Evolutionary conservation across 2,797 vertebrate species (phyloP).

Genomic region (Xenopus petersii): DNA sequence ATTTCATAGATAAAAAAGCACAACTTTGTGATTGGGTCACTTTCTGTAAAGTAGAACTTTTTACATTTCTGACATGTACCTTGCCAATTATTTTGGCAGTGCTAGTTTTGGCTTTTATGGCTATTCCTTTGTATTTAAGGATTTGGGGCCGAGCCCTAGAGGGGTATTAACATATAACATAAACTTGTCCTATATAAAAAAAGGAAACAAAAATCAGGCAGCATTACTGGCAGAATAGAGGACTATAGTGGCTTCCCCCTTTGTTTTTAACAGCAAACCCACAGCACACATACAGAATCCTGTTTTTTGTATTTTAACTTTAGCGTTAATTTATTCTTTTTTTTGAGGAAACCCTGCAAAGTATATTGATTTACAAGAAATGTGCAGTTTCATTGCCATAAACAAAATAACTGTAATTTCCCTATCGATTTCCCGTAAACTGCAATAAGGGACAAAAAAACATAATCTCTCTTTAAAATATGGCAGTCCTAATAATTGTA

Average conservation of each 20-base stretch:
- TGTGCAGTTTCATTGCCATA: slow-evolving; percentile 47
- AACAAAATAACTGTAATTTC: slow-evolving; percentile 65
- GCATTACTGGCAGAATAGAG: slow-evolving; percentile 68
- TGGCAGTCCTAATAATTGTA: slow-evolving; percentile 64
- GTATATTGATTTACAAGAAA: background rate
- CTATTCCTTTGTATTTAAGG: slow-evolving; percentile 87
- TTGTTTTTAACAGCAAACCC: background rate
- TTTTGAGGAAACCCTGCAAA: slow-evolving; percentile 43
- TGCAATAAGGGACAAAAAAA: slow-evolving; percentile 51
- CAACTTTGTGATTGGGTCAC: slow-evolving; percentile 74
- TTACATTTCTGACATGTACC: slow-evolving; percentile 71
- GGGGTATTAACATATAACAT: slow-evolving; percentile 69
- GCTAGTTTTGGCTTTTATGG: slow-evolving; percentile 77
- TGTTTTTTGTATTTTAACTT: slow-evolving; percentile 51
- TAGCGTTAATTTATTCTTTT: slow-evolving; percentile 19
- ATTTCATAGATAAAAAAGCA: slow-evolving; percentile 75
- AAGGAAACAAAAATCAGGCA: slow-evolving; percentile 64
- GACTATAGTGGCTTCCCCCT: slow-evolving; percentile 57
- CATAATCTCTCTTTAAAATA: slow-evolving; percentile 58
- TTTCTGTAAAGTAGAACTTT: slow-evolving; percentile 70
- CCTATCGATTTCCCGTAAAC: slow-evolving; percentile 62
- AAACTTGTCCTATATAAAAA: slow-evolving; percentile 63
- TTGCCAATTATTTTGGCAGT: slow-evolving; percentile 68
- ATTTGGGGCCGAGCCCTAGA: slow-evolving; percentile 87
- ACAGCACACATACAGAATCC: slow-evolving; percentile 43